Evolutionary conservation across 2,797 vertebrate genomes (phyloP), one percentile per base, ranked within the genome.

Genomic region (Apogon talboti): DNA sequence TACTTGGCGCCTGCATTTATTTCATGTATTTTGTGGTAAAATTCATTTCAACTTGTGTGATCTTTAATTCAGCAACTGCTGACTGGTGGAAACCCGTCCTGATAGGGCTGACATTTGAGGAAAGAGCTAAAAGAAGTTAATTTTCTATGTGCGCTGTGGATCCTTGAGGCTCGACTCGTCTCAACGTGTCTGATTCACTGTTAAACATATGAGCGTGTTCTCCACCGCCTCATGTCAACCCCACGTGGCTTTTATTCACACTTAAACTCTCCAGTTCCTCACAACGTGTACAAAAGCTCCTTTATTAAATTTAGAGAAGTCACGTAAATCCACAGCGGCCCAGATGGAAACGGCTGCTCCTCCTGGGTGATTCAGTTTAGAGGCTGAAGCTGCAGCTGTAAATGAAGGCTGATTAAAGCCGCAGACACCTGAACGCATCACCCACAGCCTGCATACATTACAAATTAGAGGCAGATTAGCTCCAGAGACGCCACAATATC

Each of bases 381-480:
- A 21, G 37, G 6, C 35, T 40, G 13, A 18, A n/a, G 11, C 40
- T 47, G 37, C 8, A 10, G 51, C 45, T 55, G 19, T 49, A 41
- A 33, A 64, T 61, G n/a, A 51, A 55, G 47, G 42, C 14, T 30
- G n/a, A 63, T 60, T 53, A 61, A 49, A 60, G 33, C 56, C 24
- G 68, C 41, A 48, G 42, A 62, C 30, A 50, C 47, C 54, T 74
- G n/a, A 54, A 16, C 35, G 63, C 33, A 68, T 52, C 61, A 61
- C 40, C 24, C 9, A 24, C 8, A 42, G 50, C 49, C 50, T 58
- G 41, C 38, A 60, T 65, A 66, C 47, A 75, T 66, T 62, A 65
- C 14, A 72, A 28, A 74, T 67, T 12, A 82, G 53, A 45, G 46
- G 52, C 33, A 74, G 54, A 67, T 66, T 74, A 56, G 11, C 41